Percentiles rank a stretch among this genome's conserved stretches.
Evolutionary conservation across 2,888 invertebrate species (phyloP).

Genomic region (Drosophila nr. perissopoda): DNA sequence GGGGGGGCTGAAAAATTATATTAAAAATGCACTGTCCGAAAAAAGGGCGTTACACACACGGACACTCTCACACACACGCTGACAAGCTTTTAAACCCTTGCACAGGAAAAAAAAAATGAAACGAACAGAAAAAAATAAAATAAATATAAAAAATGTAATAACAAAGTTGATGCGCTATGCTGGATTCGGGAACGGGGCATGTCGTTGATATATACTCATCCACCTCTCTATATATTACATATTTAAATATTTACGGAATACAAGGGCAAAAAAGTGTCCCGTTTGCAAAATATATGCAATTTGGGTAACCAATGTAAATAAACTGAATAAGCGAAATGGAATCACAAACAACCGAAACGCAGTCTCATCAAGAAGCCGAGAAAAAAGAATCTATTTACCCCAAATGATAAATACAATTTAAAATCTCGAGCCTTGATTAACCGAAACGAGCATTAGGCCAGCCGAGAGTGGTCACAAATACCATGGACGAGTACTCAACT

Average conservation of each 20-base stretch:
- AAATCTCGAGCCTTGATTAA: conserved; percentile 77
- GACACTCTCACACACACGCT: conserved; percentile 35
- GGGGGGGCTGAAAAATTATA: conserved; percentile 72
- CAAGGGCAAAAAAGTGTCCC: conserved; percentile 65
- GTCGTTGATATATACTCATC: conserved; percentile 54
- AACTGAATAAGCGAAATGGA: conserved; percentile 67
- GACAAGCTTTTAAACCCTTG: conserved; percentile 55
- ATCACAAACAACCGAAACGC: conserved; percentile 52
- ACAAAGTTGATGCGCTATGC: conserved; percentile 75
- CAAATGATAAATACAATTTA: conserved; percentile 76
- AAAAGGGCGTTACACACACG: conserved; percentile 79
- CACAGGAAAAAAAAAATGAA: conserved; percentile 14
- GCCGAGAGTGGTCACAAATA: conserved; percentile 36
- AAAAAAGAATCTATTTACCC: conserved; percentile 34
- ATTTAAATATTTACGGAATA: conserved; percentile 63
- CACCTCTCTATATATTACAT: conserved; percentile 62
- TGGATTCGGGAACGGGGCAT: conserved; percentile 38
- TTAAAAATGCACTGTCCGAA: conserved; percentile 84
- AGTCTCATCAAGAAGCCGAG: conserved; percentile 31
- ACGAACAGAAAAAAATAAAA: neutral
- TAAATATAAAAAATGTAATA: conserved; percentile 68
- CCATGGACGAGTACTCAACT: conserved; percentile 8
- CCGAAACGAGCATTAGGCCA: conserved; percentile 69
- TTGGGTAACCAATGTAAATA: conserved; percentile 56
- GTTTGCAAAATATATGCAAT: conserved; percentile 68